Evolutionary conservation across 1,140 invertebrate genomes (phyloP).

Genomic region (Coelopa frigida): DNA sequence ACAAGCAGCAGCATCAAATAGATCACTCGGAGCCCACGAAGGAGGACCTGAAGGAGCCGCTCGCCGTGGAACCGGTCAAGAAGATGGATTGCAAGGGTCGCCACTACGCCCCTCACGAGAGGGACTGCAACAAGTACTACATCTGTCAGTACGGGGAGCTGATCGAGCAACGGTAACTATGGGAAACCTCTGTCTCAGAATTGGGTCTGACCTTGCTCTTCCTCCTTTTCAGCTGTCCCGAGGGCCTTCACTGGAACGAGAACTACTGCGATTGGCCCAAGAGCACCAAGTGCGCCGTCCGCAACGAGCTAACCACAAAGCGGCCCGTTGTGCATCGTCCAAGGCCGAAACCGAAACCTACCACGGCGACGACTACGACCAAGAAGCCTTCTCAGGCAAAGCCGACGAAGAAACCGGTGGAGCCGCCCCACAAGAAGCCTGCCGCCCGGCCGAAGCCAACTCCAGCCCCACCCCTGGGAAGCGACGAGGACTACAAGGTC

Average conservation of each 20-base stretch:
- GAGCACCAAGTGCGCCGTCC: slow-evolving; percentile 52
- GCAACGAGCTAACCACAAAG: slow-evolving; percentile 20
- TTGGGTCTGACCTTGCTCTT: not conserved
- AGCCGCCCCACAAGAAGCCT: slow-evolving; percentile 25
- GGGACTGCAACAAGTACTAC: slow-evolving; percentile 72
- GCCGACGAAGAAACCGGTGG: slow-evolving; percentile 27
- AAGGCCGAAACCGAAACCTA: slow-evolving; percentile 18
- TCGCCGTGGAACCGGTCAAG: slow-evolving; percentile 22
- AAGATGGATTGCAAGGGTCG: slow-evolving; percentile 52
- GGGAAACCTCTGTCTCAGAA: not conserved
- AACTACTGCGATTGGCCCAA: slow-evolving; percentile 74
- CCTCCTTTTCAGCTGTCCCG: slow-evolving; percentile 50
- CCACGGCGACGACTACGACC: slow-evolving; percentile 17
- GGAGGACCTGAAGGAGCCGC: no score
- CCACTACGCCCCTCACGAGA: slow-evolving; percentile 55
- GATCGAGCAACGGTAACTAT: slow-evolving; percentile 48
- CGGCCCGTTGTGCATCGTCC: slow-evolving; percentile 18
- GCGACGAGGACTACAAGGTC: slow-evolving; percentile 50
- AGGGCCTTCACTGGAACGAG: slow-evolving; percentile 67
- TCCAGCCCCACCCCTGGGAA: slow-evolving; percentile 15
- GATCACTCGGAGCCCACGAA: no score
- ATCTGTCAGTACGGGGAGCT: slow-evolving; percentile 65
- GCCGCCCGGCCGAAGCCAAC: slow-evolving; percentile 31
- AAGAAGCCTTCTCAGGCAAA: slow-evolving; percentile 9
- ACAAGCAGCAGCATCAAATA: slow-evolving; percentile 10